phyloP scores from a whole-genome alignment of 2,113 vertebrate species.

The Genyomyrus donnyi region DNA sequence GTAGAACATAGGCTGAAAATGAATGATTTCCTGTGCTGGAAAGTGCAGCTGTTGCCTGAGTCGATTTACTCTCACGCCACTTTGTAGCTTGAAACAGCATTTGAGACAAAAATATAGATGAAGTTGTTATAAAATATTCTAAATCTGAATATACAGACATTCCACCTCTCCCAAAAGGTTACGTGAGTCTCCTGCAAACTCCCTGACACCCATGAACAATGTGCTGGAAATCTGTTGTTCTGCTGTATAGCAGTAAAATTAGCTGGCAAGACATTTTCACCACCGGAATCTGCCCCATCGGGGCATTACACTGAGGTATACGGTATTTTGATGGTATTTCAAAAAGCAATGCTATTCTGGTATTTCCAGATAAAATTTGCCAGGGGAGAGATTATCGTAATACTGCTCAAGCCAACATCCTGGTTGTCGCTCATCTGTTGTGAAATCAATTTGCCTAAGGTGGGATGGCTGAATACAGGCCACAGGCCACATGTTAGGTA shows the following conservation, averaged over 20 bases:
- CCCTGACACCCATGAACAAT: not conserved
- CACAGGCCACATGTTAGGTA: not conserved
- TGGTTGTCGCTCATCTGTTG: not conserved
- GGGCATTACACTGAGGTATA: not conserved
- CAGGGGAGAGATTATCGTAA: not conserved
- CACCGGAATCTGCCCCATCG: not conserved
- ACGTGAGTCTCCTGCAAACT: not conserved
- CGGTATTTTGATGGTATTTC: not conserved
- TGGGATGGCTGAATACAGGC: not conserved
- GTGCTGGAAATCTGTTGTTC: not conserved
- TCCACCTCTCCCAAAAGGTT: not conserved
- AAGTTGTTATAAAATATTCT: not conserved
- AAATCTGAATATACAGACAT: not conserved
- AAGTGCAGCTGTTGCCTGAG: not conserved
- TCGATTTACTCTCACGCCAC: not conserved
- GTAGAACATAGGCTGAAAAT: not conserved
- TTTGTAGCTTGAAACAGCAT: not conserved
- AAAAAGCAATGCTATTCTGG: too few relatives aligned
- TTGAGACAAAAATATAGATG: not conserved
- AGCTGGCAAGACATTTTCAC: not conserved
- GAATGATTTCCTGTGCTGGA: not conserved
- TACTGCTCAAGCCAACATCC: not conserved
- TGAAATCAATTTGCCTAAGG: too few relatives aligned
- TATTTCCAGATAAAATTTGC: not conserved
- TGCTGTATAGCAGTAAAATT: not conserved